Conservation (phyloP, 2,888 invertebrate species). For the Clitarchus hookeri region DNA sequence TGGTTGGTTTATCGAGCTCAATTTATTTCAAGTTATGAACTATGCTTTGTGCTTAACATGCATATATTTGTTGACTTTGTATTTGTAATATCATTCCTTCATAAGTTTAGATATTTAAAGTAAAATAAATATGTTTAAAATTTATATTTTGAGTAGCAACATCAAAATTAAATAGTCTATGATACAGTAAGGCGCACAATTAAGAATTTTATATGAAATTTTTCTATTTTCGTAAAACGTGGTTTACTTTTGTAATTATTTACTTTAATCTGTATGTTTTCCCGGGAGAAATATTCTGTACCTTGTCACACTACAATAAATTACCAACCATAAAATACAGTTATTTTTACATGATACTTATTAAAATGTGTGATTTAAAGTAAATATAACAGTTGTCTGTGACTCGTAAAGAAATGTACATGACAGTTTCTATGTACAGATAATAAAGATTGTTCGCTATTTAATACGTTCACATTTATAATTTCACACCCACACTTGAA, state of each 20-base stretch:
- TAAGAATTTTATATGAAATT: background rate
- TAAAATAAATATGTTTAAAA: no score
- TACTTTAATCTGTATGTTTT: background rate
- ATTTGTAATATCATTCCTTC: no score
- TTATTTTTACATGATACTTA: background rate
- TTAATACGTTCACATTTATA: background rate
- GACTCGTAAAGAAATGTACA: background rate
- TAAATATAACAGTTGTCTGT: slow-evolving; percentile 1
- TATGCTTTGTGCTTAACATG: no score
- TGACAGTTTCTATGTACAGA: slow-evolving; percentile 26
- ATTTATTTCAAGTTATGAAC: background rate
- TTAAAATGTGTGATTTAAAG: slow-evolving; percentile 7
- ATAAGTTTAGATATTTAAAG: no score
- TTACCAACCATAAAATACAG: background rate
- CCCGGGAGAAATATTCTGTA: background rate
- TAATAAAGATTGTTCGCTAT: slow-evolving; percentile 28
- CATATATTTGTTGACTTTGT: no score
- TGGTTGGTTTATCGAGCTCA: background rate
- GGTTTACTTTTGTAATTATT: background rate
- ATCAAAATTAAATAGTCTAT: no score
- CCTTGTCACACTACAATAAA: background rate
- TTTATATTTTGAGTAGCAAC: no score
- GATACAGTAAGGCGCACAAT: no score
- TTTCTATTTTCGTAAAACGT: background rate
- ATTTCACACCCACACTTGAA: background rate